Evolutionary conservation across 2,797 vertebrate genomes (phyloP), one percentile per base, ranked within the genome.

Genomic region (Crenuchus spilurus): DNA sequence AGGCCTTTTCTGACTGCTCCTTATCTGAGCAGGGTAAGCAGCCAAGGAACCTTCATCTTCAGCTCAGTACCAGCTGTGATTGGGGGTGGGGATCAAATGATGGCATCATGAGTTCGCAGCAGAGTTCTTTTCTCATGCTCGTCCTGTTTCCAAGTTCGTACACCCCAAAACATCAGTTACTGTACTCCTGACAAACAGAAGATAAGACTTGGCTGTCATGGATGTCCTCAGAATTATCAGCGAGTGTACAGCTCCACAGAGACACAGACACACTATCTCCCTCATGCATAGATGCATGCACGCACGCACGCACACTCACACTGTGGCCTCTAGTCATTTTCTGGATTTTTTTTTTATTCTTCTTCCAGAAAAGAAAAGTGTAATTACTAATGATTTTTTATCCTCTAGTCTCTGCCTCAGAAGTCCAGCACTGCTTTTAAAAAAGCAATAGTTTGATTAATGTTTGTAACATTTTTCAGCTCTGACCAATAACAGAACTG

Each of bases 171-270:
- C 49, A 81, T 22, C 28, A 54, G 61, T 35, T 44, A 42, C 16
- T 6, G 18, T 35, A 66, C 42, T 61, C 66, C 76, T 81, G 74
- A 80, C 79, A 77, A 62, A 55, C 51, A 70, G 58, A 24, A 83
- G 82, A 87, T 84, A 86, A 83, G 65, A 76, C 42, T n/a, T 2
- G 0, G 20, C 66, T 57, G 72, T 63, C 70, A 82, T 73, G 60
- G 54, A 61, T 20, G 48, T 54, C 77, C 63, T 18, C 22, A 41
- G 77, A 71, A 70, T 80, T 81, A 87, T 82, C 79, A 82, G 71
- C 10, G 41, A 81, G 48, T 67, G 35, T 46, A 37, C 54, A 72
- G 62, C 20, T 61, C 70, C 28, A 57, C 61, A 39, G 68, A 62
- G 28, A 81, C n/a, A 57, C 64, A 76, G 70, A 60, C 73, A 39